Evolutionary conservation across 2,888 invertebrate species (phyloP), one percentile per base, ranked within the genome.

Genomic region (Ectropis crepuscularia): DNA sequence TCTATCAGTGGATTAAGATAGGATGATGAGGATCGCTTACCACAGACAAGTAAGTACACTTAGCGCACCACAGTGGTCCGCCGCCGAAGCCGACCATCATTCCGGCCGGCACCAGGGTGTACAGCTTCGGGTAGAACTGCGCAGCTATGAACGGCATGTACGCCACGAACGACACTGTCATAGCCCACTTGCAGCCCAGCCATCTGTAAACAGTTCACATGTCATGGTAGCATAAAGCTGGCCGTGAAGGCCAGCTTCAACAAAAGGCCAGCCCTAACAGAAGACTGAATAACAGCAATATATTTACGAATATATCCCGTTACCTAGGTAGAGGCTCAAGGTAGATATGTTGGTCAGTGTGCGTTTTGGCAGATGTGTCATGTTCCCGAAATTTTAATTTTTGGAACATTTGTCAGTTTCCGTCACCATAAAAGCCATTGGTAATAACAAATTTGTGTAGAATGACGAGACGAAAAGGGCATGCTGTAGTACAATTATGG

Each of bases 31-130:
- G 8, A 41, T 9, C 54, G 60, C 95, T 95, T 58, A 95, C 96
- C 74, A 97, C 96, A 5, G 98, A 98, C 5, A 99, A 92, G 79
- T 98, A 99, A 0, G 98, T 97, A 83, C 99, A 98, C 86, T 99
- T 98, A 12, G 98, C 98, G 73, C 98, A 98, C 99, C 99, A 99
- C 16, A 99, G 91, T 0, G 98, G 98, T 0, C 98, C 98, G 0
- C 97, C 98, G 0, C 98, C 98, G 10, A 98, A 92, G 2, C 98
- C 98, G 0, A 98, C 95, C 73, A 96, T 94, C 78, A 97, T 89
- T 0, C 97, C 97, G 0, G 97, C 96, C 0, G 97, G 97, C 47
- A 97, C 95, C 81, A 97, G 93, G 0, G 98, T 97, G 80, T 94
- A 96, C 83, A 98, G 96, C 71, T 95, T 95, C 0, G 98, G 98